Evolutionary conservation across 2,888 invertebrate genomes (phyloP), one percentile per base, ranked within the genome.

Genomic region (Spilosoma lubricipeda): DNA sequence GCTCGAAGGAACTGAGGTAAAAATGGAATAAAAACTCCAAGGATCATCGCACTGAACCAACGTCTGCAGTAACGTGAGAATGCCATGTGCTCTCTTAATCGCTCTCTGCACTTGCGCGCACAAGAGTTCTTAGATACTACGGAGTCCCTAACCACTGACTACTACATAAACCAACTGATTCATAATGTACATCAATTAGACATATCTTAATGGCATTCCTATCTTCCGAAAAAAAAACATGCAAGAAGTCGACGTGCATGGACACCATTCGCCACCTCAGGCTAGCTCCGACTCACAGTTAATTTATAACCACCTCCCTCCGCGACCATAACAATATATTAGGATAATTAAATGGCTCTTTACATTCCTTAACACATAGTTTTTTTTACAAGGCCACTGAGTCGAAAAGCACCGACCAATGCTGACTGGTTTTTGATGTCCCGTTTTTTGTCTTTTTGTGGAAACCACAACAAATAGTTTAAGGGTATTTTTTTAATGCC

Each of bases 281-380:
- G 85, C 87, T 86, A 86, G 87, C 85, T 85, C 85, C 86, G 87
- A 85, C 89, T 85, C 88, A 87, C 89, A 87, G 90, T 90, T 93
- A 94, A 95, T 94, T 94, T 95, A 95, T 93, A 91, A 92, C 93
- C 91, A 90, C 93, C 93, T 93, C 94, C 94, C 93, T 92, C 90
- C 86, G 91, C 88, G 93, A 93, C 94, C 92, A 94, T 94, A 94
- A 95, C 95, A 95, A 95, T 95, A 95, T 95, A 95, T 95, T 94
- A 95, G 91, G 94, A 94, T 95, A 95, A 95, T 95, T 95, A 95
- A 95, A 95, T 92, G 94, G 94, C 94, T 95, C 94, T 93, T 95
- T 95, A 94, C 95, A 95, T 95, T 95, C 95, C 94, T 94, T 94
- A 94, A 95, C 94, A 94, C 95, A 90, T 94, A 90, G 91, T 94